These are phyloP conservation scores for Elegia similella DNA, from an alignment of 2,888 invertebrate genomes.

Conservation along the genomic window DNA sequence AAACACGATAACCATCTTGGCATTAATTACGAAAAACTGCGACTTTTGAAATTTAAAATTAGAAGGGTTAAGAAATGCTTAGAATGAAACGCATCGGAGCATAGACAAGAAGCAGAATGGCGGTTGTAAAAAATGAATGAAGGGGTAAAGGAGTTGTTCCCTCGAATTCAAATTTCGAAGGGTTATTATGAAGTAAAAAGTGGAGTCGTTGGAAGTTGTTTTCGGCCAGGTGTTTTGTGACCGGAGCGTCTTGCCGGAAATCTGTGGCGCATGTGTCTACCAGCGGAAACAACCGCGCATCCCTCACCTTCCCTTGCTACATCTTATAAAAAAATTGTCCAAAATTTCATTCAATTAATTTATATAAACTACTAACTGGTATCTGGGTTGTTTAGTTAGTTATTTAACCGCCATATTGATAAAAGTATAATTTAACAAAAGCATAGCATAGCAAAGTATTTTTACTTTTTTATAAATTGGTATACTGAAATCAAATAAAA, in stretches of 20 bases:
- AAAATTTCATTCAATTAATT: background rate
- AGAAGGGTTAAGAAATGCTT: conserved; percentile 42
- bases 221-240: conserved; percentile 68
- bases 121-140: conserved; percentile 44
- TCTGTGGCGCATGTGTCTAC: conserved; percentile 73
- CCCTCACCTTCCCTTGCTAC: conserved; percentile 56
- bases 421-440: too few relatives aligned
- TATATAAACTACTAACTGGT: background rate
- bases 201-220: conserved; percentile 58
- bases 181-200: conserved; percentile 64
- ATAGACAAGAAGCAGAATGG: conserved; percentile 52
- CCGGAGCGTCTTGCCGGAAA: conserved; percentile 73
- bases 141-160: conserved; percentile 65
- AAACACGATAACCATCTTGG: conserved; percentile 53
- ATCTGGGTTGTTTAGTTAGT: too few relatives aligned
- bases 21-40: conserved; percentile 40
- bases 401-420: too few relatives aligned
- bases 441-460: too few relatives aligned
- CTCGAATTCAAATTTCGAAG: conserved; percentile 56
- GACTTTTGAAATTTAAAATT: conserved; percentile 50
- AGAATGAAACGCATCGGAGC: conserved; percentile 41
- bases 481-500: too few relatives aligned
- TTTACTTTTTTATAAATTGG: too few relatives aligned
- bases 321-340: conserved; percentile 51
- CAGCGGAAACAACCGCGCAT: conserved; percentile 70